Evolutionary conservation across 2,888 invertebrate genomes (phyloP).

Genomic region (Drosophila prolongata): DNA sequence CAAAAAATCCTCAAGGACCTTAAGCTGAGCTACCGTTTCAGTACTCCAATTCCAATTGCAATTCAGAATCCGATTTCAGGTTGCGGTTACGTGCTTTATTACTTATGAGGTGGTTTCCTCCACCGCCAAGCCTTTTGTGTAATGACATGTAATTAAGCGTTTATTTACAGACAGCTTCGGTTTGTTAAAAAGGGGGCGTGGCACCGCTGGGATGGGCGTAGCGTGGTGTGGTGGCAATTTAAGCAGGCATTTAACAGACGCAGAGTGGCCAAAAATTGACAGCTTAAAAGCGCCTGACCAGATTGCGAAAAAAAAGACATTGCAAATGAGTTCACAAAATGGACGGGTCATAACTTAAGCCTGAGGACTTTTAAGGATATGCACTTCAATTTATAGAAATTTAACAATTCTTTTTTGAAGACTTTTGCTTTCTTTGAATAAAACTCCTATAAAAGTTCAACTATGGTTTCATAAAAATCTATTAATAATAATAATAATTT

Average conservation of each 20-base stretch:
- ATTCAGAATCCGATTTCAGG: constrained; percentile 48
- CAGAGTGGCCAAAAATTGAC: constrained; percentile 73
- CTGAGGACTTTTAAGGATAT: neutral
- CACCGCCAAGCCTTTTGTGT: constrained; percentile 54
- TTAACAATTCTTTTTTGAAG: too few species aligned
- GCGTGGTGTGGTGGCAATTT: constrained; percentile 32
- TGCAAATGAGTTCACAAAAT: neutral
- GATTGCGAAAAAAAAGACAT: constrained; percentile 4
- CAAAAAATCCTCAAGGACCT: neutral
- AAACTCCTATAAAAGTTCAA: too few species aligned
- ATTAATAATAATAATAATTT: too few species aligned
- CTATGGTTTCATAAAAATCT: too few species aligned
- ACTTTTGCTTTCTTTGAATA: too few species aligned
- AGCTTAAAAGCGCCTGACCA: constrained; percentile 61
- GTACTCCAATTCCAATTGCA: constrained; percentile 7
- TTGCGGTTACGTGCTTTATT: constrained; percentile 73
- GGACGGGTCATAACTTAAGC: neutral
- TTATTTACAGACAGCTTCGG: constrained; percentile 72
- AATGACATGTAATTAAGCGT: constrained; percentile 84
- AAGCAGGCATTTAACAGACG: constrained; percentile 74
- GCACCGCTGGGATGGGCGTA: constrained; percentile 22
- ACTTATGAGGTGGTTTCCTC: constrained; percentile 70
- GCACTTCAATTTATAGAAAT: too few species aligned
- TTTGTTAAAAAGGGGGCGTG: constrained; percentile 61
- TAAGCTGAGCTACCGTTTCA: constrained; percentile 7